phyloP scores from a whole-genome alignment of 2,797 vertebrate genomes.

The Gallinago solitaria region DNA sequence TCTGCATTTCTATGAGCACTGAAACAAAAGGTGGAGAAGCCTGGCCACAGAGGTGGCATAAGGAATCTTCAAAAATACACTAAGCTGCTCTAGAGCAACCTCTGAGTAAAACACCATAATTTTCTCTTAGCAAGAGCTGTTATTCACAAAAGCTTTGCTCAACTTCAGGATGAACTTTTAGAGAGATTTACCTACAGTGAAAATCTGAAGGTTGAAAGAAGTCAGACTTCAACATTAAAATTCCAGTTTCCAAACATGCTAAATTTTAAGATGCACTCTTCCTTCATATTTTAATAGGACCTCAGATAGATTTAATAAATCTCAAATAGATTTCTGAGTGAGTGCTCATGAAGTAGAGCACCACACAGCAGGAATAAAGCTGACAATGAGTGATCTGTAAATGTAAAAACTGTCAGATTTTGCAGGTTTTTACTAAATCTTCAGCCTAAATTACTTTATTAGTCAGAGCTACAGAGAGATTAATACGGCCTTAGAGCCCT shows the following conservation, averaged over 20 bases:
- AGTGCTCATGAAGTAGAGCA: neutral
- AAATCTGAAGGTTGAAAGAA: neutral
- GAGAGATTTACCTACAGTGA: neutral
- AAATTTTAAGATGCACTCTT: neutral
- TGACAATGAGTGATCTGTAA: neutral
- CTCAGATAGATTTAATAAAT: neutral
- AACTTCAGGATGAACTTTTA: neutral
- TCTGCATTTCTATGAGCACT: neutral
- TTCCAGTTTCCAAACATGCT: neutral
- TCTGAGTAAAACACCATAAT: neutral
- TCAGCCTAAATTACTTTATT: conserved; percentile 1
- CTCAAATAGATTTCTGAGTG: neutral
- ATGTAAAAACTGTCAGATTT: conserved; percentile 1
- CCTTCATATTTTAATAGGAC: neutral
- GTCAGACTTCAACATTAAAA: neutral
- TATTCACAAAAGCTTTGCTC: neutral
- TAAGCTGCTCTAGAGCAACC: neutral
- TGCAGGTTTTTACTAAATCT: conserved; percentile 6
- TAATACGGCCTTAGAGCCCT: neutral
- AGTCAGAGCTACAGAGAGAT: conserved; percentile 11
- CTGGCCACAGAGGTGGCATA: neutral
- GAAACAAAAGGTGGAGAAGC: neutral
- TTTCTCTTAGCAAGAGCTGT: neutral
- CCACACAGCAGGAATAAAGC: neutral
- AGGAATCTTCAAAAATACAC: neutral